Percentiles rank a stretch among this genome's conserved stretches.
Evolutionary conservation across 2,888 invertebrate genomes (phyloP).

Genomic region (Ommatoiulus sabulosus): DNA sequence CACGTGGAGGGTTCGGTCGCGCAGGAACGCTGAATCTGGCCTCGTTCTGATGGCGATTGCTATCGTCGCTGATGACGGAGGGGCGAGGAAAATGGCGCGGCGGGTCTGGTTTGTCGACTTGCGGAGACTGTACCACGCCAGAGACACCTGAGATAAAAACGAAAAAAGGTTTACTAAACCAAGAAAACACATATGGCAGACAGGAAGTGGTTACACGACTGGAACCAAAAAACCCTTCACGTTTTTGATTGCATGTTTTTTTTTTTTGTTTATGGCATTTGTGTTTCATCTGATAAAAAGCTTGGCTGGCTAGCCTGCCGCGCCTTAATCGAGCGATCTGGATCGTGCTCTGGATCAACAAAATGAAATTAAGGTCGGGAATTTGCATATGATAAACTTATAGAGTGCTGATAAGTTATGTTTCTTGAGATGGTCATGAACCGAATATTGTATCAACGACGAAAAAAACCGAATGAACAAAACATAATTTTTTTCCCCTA

Average conservation of each 20-base stretch:
- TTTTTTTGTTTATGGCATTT: neutral
- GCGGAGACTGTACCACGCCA: constrained; percentile 14
- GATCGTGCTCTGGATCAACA: neutral
- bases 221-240: neutral
- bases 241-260: neutral
- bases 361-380: neutral
- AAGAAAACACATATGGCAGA: neutral
- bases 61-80: neutral
- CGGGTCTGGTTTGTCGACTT: constrained; percentile 3
- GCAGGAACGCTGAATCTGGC: constrained; percentile 20
- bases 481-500: too few relatives aligned
- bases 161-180: neutral
- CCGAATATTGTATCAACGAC: too few relatives aligned
- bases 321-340: neutral
- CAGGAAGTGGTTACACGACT: neutral
- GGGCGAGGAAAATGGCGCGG: neutral
- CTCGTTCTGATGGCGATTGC: constrained; percentile 1
- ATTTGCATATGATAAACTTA: neutral
- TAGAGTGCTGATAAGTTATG: too few relatives aligned
- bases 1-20: neutral
- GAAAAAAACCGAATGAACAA: too few relatives aligned
- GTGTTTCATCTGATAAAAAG: neutral
- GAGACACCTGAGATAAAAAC: constrained; percentile 11
- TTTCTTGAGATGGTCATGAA: too few relatives aligned
- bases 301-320: neutral